phyloP scores from a whole-genome alignment of 2,888 invertebrate genomes.

The Yponomeuta evonymella region DNA sequence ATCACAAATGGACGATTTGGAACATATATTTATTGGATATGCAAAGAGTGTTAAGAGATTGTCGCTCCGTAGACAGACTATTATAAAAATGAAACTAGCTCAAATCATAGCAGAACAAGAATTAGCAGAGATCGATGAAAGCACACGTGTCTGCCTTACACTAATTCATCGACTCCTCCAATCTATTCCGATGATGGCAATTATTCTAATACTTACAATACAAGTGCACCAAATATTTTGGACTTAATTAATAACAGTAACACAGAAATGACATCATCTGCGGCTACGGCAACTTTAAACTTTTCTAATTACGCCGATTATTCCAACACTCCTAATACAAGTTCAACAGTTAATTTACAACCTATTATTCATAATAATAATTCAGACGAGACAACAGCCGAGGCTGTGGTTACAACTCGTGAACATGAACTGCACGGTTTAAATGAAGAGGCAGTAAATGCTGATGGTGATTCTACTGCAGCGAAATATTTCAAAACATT shows the following conservation, averaged over 20 bases:
- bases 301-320: slow-evolving; percentile 18
- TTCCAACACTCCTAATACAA: too few species aligned
- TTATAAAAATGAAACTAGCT: slow-evolving; percentile 17
- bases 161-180: slow-evolving; percentile 19
- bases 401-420: too few species aligned
- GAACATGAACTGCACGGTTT: too few species aligned
- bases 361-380: too few species aligned
- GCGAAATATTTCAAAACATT: not conserved
- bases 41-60: slow-evolving; percentile 21
- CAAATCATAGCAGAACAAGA: slow-evolving; percentile 6
- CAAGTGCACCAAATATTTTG: slow-evolving; percentile 16
- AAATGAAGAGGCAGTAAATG: too few species aligned
- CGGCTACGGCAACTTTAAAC: slow-evolving; percentile 18
- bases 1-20: slow-evolving; percentile 22
- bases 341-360: too few species aligned
- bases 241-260: slow-evolving; percentile 18
- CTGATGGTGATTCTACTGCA: too few species aligned
- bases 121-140: slow-evolving; percentile 20
- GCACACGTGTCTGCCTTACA: slow-evolving; percentile 19
- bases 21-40: slow-evolving; percentile 22
- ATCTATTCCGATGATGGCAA: slow-evolving; percentile 18
- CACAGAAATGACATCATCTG: slow-evolving; percentile 18
- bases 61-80: slow-evolving; percentile 21
- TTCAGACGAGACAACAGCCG: too few species aligned
- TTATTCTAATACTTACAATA: slow-evolving; percentile 17